Conservation (phyloP, 2,888 invertebrate species). For the Eupithecia pulchellata region DNA sequence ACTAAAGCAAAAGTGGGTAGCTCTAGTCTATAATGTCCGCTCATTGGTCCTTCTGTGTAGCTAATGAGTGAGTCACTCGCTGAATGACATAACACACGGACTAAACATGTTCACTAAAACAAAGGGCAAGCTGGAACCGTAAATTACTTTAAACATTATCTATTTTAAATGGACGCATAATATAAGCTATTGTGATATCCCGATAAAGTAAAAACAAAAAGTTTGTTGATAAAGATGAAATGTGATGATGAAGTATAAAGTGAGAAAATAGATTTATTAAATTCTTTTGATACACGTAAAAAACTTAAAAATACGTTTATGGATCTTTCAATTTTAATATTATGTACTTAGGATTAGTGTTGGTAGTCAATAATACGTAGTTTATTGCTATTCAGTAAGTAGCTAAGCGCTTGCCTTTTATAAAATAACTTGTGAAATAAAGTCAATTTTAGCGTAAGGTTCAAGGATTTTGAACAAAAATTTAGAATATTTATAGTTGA, state of each 20-base stretch:
- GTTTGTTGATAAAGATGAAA: too few species aligned
- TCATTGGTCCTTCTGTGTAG: too few species aligned
- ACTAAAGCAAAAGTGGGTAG: too few species aligned
- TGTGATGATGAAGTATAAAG: too few species aligned
- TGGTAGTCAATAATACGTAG: neutral
- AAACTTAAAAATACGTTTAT: neutral
- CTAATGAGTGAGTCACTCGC: neutral
- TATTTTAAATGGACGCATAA: neutral
- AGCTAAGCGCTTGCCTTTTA: slow-evolving; percentile 10
- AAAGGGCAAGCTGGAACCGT: neutral
- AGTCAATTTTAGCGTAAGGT: slow-evolving; percentile 11
- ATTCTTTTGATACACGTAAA: neutral
- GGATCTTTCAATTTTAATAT: neutral
- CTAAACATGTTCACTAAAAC: neutral
- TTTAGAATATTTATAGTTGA: neutral
- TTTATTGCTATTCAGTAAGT: neutral
- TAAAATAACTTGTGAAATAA: neutral
- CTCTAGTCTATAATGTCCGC: too few species aligned
- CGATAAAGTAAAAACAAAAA: neutral
- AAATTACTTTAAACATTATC: neutral
- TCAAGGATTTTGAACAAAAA: neutral
- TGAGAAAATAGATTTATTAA: neutral
- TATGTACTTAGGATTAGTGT: neutral
- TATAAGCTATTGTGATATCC: neutral
- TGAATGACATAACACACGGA: neutral